phyloP scores from a whole-genome alignment of 2,797 vertebrate species.

The Aviceda leuphotes region DNA sequence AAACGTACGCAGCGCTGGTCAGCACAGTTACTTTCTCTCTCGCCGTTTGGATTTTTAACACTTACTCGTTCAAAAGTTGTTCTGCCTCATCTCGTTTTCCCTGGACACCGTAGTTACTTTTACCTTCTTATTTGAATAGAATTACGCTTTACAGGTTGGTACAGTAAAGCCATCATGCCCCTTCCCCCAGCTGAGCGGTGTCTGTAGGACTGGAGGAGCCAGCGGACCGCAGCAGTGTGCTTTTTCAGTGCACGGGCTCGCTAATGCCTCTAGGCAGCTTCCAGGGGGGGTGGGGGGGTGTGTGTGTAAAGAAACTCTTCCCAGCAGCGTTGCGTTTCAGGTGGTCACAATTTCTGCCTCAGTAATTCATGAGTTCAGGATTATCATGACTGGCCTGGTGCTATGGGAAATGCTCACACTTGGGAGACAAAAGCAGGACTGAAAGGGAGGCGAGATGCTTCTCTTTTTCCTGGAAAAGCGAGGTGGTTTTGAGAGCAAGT shows the following conservation, averaged over 20 bases:
- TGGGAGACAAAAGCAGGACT: background rate
- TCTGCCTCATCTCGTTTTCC: background rate
- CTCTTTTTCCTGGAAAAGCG: background rate
- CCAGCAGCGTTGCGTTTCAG: background rate
- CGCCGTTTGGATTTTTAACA: background rate
- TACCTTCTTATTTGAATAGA: background rate
- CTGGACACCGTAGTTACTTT: background rate
- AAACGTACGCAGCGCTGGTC: rapidly evolving
- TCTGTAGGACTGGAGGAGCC: background rate
- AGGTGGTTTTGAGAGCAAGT: background rate
- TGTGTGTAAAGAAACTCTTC: background rate
- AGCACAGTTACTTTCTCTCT: background rate
- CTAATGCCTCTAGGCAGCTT: background rate
- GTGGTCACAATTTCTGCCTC: background rate
- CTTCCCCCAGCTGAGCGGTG: background rate
- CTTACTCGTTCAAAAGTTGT: background rate
- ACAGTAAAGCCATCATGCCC: background rate
- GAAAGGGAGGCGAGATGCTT: background rate
- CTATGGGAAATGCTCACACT: background rate
- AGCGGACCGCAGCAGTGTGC: rapidly evolving
- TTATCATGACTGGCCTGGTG: background rate
- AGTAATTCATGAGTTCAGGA: background rate
- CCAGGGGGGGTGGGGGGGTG: rapidly evolving
- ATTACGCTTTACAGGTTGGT: background rate
- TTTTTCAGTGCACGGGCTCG: background rate